Percentiles rank a stretch among this genome's conserved stretches.
Evolutionary conservation across 2,113 vertebrate genomes (phyloP).

Genomic region (Blennius ocellaris): DNA sequence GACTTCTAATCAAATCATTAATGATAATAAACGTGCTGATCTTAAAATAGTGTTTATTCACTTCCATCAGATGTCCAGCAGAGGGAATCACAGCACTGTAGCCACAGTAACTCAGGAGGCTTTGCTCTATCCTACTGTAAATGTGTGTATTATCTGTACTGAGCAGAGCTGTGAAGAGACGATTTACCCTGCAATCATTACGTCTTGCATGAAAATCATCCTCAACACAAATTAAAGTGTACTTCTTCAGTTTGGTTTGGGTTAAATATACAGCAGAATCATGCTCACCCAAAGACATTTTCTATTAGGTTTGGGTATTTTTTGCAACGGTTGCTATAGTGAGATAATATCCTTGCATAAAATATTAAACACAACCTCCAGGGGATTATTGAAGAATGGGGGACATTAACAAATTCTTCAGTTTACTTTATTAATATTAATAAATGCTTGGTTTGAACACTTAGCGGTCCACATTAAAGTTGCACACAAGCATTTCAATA

Average conservation of each 20-base stretch:
- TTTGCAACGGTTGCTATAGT: neutral
- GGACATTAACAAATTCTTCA: no score
- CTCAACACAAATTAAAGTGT: neutral
- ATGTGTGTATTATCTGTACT: neutral
- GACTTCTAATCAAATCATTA: neutral
- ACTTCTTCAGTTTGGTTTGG: neutral
- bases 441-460: no score
- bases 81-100: conserved; percentile 42
- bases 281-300: no score
- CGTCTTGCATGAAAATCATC: neutral
- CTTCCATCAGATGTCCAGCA: conserved; percentile 51
- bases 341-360: neutral
- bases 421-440: no score
- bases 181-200: neutral
- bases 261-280: conserved; percentile 8
- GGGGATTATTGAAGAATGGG: no score
- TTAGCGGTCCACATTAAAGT: neutral
- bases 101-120: neutral
- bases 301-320: no score
- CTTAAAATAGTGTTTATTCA: conserved; percentile 17
- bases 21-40: neutral
- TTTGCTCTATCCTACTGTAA: neutral
- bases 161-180: neutral
- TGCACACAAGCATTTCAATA: neutral
- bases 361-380: conserved; percentile 1